These are phyloP conservation scores for Asarcornis scutulata DNA, from an alignment of 2,113 vertebrate species.

Conservation along the genomic window DNA sequence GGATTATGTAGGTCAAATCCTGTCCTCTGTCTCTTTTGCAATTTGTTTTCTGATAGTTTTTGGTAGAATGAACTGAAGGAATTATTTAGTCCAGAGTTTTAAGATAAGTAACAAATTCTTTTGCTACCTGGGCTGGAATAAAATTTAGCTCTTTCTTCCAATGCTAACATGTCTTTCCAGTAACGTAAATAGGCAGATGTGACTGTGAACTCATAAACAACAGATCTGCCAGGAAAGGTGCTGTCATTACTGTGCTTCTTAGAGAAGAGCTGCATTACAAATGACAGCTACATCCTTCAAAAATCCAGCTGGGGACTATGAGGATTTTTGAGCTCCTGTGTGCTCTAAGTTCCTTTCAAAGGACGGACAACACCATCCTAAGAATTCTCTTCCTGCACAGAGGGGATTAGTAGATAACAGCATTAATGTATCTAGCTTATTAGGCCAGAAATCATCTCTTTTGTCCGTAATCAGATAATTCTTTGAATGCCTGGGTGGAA, in stretches of 20 bases:
- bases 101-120: background rate
- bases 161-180: background rate
- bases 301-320: background rate
- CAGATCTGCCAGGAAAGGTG: slow-evolving; percentile 12
- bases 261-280: background rate
- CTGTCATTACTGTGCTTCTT: background rate
- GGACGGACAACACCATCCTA: background rate
- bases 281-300: background rate
- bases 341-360: background rate
- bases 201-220: background rate
- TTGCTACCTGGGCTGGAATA: background rate
- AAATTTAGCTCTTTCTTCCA: background rate
- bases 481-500: background rate
- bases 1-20: background rate
- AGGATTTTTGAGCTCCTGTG: background rate
- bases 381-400: background rate
- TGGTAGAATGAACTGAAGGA: background rate
- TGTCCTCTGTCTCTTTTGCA: background rate
- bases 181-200: background rate
- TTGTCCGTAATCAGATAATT: background rate
- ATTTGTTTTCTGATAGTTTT: background rate
- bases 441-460: background rate
- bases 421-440: background rate
- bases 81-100: background rate
- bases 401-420: background rate